Base-by-base conservation (phyloP, 1,140 invertebrate species). In the Wiebesia pumilae region DNA sequence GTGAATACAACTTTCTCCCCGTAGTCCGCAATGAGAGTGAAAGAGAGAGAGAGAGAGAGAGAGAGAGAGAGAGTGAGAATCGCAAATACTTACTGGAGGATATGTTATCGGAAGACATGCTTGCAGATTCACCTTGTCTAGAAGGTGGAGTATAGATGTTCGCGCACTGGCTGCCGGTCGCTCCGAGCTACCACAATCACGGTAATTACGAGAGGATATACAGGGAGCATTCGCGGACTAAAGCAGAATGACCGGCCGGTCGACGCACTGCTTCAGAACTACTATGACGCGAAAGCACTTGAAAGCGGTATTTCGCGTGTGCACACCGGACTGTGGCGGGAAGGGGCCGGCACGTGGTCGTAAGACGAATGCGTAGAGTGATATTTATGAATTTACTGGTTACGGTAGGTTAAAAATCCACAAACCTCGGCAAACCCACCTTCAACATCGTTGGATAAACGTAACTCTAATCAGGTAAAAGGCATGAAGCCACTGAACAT, bases 61-160 rank as follows among this genome's bases (percentile, higher is more conserved):
- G 73, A 77, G 10, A 47, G 40, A 77, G 7, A 43, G 40, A 47
- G 27, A 27, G 27, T 43, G 19, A 54, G 19, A 54, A 54, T 38
- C 40, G 40, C 16, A 47, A 78, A 81, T 58, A 80, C 84, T 80
- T 67, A 85, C 84, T 85, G 65, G 62, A 80, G 33, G 77, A 65
- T 38, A 81, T 73, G 19, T 58, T 79, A 58, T 27, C 69, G 58
- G 75, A 78, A 78, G 83, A 43, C 83, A 84, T 84, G 40, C 19
- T 40, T 10, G 43, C 40, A 82, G 81, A 30, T 73, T 9, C 19
- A 19, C 51, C 51, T 16, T 16, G 51, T 40, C 19, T 33, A 10
- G 10, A 21, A 51, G 6, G 47, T n/a, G 33, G 30, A 54, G 4
- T 35, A 2, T 38, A 30, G n/a, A 10, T 58, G 30, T 30, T 21